Conservation (phyloP, 2,888 invertebrate species). For the Keiferia lycopersicella region DNA sequence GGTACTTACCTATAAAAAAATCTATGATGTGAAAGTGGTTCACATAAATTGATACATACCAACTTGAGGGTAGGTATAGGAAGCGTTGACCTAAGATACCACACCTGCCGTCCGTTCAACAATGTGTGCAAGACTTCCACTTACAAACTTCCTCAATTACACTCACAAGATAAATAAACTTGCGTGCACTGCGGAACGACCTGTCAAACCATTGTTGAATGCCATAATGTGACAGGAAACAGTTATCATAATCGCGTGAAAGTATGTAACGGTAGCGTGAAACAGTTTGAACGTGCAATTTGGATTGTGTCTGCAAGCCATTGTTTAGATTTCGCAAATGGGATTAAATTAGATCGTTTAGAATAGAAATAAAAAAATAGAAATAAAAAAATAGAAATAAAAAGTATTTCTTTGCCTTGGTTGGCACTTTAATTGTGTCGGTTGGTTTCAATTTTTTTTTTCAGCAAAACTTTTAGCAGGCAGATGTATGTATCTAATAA, state of each 20-base stretch:
- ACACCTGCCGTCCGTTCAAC: conserved; percentile 4
- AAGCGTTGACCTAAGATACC: background rate
- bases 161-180: conserved; percentile 3
- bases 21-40: no score
- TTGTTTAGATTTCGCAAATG: background rate
- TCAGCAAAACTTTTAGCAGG: no score
- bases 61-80: background rate
- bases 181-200: conserved; percentile 5
- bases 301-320: background rate
- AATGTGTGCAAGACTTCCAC: background rate
- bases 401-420: no score
- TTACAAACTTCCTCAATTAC: conserved; percentile 14
- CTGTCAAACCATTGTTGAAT: conserved; percentile 3
- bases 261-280: conserved; percentile 4
- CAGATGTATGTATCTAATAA: no score
- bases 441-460: no score
- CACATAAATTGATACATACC: no score
- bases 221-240: background rate
- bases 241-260: conserved; percentile 1
- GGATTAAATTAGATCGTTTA: background rate
- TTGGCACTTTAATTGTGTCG: no score
- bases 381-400: no score
- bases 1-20: no score
- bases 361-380: no score
- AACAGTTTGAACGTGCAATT: background rate